Base-by-base conservation (phyloP, 1,140 invertebrate genomes). In the Drosophila nannoptera region DNA sequence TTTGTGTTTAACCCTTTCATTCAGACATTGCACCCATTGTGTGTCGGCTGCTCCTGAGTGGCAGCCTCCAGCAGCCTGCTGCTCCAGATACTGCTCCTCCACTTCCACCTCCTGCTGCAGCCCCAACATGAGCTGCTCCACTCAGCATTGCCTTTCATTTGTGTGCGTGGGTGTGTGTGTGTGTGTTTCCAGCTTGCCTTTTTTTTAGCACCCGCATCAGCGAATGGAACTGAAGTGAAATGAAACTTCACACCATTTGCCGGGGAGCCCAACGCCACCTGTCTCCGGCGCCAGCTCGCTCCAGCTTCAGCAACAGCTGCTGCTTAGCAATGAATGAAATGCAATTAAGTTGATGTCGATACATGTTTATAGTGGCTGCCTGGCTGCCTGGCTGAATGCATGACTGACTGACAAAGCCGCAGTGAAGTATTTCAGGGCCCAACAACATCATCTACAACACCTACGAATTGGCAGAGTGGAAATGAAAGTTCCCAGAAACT, bases 311-410 rank as follows among this genome's bases (percentile, higher is more conserved):
- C 33, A 36, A 8, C 38, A 33, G 40, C 69, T 46, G 46, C 73
- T 80, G 77, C 81, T 81, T 81, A 81, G 81, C 77, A 81, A 77
- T 81, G 81, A 86, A 84, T 86, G 77, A 84, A 84, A 81, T 81
- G 81, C 81, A 81, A 86, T 84, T 86, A 84, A 84, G 70, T 81
- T 64, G 74, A 84, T 86, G 77, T 86, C 80, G 81, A 81, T 66
- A 50, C 52, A 63, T 68, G 77, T 77, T 77, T 81, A 59, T 53
- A 74, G 64, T 67, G 70, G 54, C 62, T 49, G 38, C 45, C 35
- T 62, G 59, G 8, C n/a, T 42, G 40, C n/a, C 12, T 43, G 40
- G 5, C 7, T 55, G 58, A 52, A 53, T 55, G 46, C 31, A 65
- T 48, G 68, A 31, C 40, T 62, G 50, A 49, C 12, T 58, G 63